These are phyloP conservation scores for Excalfactoria chinensis DNA, from an alignment of 2,113 vertebrate species.

Conservation along the genomic window DNA sequence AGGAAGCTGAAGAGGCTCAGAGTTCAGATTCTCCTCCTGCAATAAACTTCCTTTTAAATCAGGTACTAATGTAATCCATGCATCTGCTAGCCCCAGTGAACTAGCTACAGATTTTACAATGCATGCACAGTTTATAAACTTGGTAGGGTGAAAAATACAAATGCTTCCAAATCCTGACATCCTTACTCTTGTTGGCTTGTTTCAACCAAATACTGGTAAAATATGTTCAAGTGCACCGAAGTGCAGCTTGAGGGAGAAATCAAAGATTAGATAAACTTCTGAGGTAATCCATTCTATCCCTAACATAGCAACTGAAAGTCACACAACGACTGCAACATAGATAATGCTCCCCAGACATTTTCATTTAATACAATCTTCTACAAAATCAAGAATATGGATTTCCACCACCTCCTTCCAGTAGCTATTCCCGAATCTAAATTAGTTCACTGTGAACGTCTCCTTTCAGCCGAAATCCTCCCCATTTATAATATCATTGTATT, in stretches of 20 bases:
- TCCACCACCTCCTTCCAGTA: neutral
- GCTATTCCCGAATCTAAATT: neutral
- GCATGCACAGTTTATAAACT: neutral
- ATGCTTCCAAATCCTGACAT: neutral
- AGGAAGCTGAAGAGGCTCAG: neutral
- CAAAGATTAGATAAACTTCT: neutral
- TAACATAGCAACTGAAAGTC: neutral
- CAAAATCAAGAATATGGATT: neutral
- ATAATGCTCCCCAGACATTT: neutral
- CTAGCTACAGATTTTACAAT: neutral
- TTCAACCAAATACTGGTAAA: neutral
- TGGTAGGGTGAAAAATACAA: neutral
- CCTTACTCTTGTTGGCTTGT: neutral
- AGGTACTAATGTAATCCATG: neutral
- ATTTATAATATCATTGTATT: slow-evolving; percentile 16
- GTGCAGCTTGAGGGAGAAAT: neutral
- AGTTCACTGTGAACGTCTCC: neutral
- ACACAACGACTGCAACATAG: neutral
- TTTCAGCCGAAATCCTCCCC: slow-evolving; percentile 37
- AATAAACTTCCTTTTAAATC: neutral
- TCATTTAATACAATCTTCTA: neutral
- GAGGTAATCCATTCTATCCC: neutral
- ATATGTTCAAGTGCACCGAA: neutral
- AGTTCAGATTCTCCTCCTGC: neutral
- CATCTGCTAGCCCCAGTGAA: neutral